Percentiles rank a stretch among this genome's conserved stretches.
Evolutionary conservation across 2,113 vertebrate genomes (phyloP).

Genomic region (Marmota flaviventris): DNA sequence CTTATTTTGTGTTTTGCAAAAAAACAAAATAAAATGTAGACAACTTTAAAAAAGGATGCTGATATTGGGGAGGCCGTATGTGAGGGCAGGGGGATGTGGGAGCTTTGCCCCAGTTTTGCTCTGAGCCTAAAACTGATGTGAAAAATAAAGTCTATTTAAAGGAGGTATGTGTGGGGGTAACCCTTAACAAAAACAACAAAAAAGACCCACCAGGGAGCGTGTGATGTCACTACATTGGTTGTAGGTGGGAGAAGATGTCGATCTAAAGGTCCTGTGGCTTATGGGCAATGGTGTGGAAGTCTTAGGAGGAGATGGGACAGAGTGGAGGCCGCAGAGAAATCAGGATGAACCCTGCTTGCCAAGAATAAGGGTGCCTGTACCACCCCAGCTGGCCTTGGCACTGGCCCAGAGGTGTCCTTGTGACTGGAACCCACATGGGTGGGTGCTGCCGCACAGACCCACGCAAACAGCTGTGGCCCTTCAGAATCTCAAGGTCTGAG

Average conservation of each 20-base stretch:
- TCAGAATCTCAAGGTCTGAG: background rate
- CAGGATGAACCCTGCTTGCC: background rate
- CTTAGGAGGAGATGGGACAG: no score
- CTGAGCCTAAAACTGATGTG: background rate
- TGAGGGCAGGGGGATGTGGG: rapidly evolving
- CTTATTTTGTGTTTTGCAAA: background rate
- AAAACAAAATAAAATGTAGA: background rate
- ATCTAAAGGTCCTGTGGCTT: rapidly evolving
- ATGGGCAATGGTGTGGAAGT: background rate
- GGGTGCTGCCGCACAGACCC: background rate
- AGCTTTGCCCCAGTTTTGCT: background rate
- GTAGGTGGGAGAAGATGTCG: background rate
- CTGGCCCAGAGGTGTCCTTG: background rate
- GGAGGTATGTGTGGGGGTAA: background rate
- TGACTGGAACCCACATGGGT: no score
- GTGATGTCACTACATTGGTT: background rate
- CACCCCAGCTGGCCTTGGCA: background rate
- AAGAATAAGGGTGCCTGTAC: no score
- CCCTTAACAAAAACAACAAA: background rate
- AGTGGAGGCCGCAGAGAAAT: background rate
- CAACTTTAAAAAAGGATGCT: background rate
- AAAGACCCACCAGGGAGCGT: background rate
- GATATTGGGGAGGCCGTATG: background rate
- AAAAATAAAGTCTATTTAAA: background rate
- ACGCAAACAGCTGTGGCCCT: background rate